Base-by-base conservation (phyloP, 2,888 invertebrate species). In the Atethmia centrago region DNA sequence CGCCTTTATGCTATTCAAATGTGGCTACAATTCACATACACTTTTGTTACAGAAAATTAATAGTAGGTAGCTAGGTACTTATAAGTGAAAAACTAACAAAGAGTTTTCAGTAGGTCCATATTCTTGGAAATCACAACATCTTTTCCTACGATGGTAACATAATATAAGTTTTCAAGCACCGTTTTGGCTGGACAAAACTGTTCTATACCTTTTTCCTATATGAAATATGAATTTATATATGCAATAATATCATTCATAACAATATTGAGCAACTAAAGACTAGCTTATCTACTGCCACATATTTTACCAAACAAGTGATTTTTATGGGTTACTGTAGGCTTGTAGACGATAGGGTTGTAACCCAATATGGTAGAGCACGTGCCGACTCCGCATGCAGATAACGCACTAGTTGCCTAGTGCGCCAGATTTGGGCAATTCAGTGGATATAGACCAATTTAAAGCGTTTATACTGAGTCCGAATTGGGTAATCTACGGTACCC, bases 361-460 rank as follows among this genome's bases (percentile, higher is more conserved):
- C 62, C 64, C 62, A 71, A 81, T 58, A 66, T 67, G 66, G 2
- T 53, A 16, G 14, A 31, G 68, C 81, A 74, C 84, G 84, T 71
- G 83, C 62, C 62, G 47, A 31, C n/a, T 40, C 31, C 58, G 31
- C 69, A 65, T 31, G 28, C 56, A 36, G 75, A 84, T 80, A 81
- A 70, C 53, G 16, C 42, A 51, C 25, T 19, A 61, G 25, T n/a
- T n/a, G n/a, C n/a, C n/a, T n/a, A n/a, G 10, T 16, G 51, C 36
- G 21, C 31, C 40, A 40, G 45, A 70, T 70, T 79, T 55, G 16
- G 47, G 31, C 31, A 70, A 70, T 55, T 14, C 16, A 49, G 40
- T 12, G 25, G 19, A 25, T 40, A 0, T 19, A 42, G 47, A 14
- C 31, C n/a, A n/a, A n/a, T n/a, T n/a, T n/a, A n/a, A n/a, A n/a